Conservation (phyloP, 2,113 vertebrate species). For the Oceanodroma tethys region DNA sequence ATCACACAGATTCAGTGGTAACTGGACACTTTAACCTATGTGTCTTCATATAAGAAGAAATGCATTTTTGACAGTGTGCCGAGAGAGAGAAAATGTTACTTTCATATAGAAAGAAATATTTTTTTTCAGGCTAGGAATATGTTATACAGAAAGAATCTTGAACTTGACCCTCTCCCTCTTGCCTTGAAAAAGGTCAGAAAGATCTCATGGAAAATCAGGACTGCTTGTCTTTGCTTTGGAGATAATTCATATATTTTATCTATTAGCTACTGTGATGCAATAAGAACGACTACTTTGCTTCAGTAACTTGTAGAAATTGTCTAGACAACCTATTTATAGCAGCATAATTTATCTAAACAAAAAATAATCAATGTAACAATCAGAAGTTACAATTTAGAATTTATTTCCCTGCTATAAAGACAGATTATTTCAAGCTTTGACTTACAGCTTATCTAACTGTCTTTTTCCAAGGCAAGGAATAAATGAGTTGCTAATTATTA, state of each 20-base stretch:
- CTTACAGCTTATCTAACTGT: not conserved
- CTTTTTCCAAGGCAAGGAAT: not conserved
- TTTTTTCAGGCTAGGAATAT: not conserved
- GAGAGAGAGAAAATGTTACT: not conserved
- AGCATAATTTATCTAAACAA: slow-evolving; percentile 9
- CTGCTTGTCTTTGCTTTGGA: slow-evolving; percentile 9
- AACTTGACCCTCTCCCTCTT: not conserved
- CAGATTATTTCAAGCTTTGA: not conserved
- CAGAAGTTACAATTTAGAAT: not conserved
- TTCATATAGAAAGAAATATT: not conserved
- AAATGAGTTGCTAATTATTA: not conserved
- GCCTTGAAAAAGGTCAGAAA: not conserved
- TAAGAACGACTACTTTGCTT: not conserved
- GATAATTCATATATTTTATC: not conserved
- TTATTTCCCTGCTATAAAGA: not conserved
- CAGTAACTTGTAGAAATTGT: slow-evolving; percentile 8
- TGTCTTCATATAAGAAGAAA: not conserved
- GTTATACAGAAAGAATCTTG: not conserved
- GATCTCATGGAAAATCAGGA: not conserved
- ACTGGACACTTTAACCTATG: not conserved
- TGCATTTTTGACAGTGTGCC: not conserved
- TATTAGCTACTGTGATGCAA: not conserved
- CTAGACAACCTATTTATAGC: not conserved
- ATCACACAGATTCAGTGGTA: not conserved
- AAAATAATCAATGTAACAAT: not conserved